phyloP scores from a whole-genome alignment of 2,888 invertebrate genomes.

The Ichneumon xanthorius region DNA sequence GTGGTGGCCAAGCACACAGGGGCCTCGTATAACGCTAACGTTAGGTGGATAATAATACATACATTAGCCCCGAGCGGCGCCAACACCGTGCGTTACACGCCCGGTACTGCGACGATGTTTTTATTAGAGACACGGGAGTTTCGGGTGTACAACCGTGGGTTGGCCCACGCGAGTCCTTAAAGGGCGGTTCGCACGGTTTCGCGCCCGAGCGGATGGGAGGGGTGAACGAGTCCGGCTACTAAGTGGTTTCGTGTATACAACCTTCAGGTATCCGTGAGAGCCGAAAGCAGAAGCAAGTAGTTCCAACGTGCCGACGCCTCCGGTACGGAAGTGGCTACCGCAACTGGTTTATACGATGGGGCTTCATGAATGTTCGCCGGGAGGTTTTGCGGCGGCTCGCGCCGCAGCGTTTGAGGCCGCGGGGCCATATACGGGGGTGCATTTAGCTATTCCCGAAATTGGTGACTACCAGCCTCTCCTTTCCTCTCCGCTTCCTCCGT shows the following conservation, averaged over 20 bases:
- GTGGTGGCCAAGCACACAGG: neutral
- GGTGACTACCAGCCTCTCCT: conserved; percentile 7
- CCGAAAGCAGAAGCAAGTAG: conserved; percentile 54
- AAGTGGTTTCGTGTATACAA: conserved; percentile 58
- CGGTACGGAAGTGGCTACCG: conserved; percentile 64
- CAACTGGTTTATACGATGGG: conserved; percentile 69
- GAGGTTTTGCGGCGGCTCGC: conserved; percentile 41
- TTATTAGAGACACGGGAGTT: conserved; percentile 22
- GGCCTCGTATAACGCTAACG: conserved; percentile 10
- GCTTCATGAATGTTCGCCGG: conserved; percentile 49
- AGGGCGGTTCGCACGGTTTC: conserved; percentile 27
- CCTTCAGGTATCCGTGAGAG: conserved; percentile 19
- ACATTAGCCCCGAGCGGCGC: conserved; percentile 28
- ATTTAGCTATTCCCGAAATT: conserved; percentile 51
- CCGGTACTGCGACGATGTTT: conserved; percentile 35
- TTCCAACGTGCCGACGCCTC: conserved; percentile 57
- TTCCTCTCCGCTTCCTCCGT: neutral
- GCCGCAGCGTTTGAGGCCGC: conserved; percentile 48
- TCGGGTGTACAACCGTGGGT: neutral
- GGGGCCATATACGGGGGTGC: conserved; percentile 26
- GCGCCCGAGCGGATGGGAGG: conserved; percentile 12
- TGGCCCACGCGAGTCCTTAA: conserved; percentile 4
- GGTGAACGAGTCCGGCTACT: conserved; percentile 55
- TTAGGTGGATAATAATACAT: conserved; percentile 39
- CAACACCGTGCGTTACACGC: neutral